Evolutionary conservation across 2,888 invertebrate genomes (phyloP), one percentile per base, ranked within the genome.

Genomic region (Micoletzkya japonica): DNA sequence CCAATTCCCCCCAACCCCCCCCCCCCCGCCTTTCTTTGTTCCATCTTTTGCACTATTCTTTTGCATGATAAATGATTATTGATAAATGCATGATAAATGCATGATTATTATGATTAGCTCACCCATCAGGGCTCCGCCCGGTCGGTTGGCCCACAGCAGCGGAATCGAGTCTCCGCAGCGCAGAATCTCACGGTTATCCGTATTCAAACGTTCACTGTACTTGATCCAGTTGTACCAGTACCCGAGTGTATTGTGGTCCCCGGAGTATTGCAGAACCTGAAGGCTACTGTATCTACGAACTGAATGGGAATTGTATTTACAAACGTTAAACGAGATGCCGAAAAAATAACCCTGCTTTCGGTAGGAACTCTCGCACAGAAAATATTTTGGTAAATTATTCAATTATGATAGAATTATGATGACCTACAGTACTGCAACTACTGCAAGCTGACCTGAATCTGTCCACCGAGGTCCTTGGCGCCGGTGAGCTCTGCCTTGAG

Each of bases 181-280:
- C 4, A 82, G 73, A 7, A 81, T 70, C 73, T 80, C 75, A 56
- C 78, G 81, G 70, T 73, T 70, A 70, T 75, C 75, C 32, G 75
- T 79, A 37, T 68, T 58, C 39, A 68, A 68, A 34, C 82, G 78
- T 58, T 82, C 78, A 69, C 71, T 74, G 73, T 82, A 82, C 73
- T 80, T 76, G 75, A 82, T 79, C 82, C 82, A 81, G 67, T 81
- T 75, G 75, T 81, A 81, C 82, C 82, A 82, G 73, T 74, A 81
- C 56, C 80, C 81, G 52, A 77, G 80, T 32, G 60, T 68, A 68
- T 72, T 73, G 71, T 82, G 82, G 73, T 83, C 81, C 26, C 82
- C 82, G 70, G 77, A 72, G 76, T 82, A 82, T 63, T 81, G 81
- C 20, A 82, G 77, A 34, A 82, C 79, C 75, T 76, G 52, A 2